These are phyloP conservation scores for Probosciger aterrimus DNA, from an alignment of 2,113 vertebrate species.

Conservation along the genomic window DNA sequence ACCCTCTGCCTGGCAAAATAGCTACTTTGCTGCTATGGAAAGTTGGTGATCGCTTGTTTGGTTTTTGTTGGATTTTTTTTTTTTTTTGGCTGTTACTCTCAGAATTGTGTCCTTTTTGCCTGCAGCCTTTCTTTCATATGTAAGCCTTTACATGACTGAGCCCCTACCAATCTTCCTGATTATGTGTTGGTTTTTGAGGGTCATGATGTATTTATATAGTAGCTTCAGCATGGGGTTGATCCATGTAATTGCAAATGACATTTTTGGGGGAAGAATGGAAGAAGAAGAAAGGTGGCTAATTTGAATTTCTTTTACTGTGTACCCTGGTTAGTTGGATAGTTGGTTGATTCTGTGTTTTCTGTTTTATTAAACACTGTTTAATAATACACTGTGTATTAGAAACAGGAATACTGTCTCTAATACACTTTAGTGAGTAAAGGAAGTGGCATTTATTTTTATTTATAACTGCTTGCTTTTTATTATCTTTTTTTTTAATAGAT, in stretches of 20 bases:
- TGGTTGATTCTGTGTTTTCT: not conserved
- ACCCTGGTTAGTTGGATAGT: not conserved
- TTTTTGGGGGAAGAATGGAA: not conserved
- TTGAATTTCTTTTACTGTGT: not conserved
- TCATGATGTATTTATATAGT: not conserved
- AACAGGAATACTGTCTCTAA: not conserved
- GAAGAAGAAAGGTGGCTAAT: not conserved
- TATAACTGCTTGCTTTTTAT: not conserved
- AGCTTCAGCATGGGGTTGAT: not conserved
- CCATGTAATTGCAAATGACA: not conserved
- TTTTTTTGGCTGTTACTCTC: not conserved
- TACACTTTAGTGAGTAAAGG: not conserved
- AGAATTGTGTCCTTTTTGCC: not conserved
- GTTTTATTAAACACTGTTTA: not conserved
- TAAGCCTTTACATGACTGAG: not conserved
- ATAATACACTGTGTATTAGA: not conserved
- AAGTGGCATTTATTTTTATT: not conserved
- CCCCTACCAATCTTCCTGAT: not conserved
- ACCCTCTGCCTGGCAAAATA: not conserved
- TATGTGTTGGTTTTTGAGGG: not conserved
- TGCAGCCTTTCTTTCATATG: not conserved
- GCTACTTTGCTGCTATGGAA: not conserved
- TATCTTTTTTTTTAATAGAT: constrained; percentile 72
- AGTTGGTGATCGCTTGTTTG: fast-evolving
- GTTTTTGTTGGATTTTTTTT: too few species aligned